These are phyloP conservation scores for Lagria hirta DNA, from an alignment of 2,888 invertebrate species.

Conservation along the genomic window DNA sequence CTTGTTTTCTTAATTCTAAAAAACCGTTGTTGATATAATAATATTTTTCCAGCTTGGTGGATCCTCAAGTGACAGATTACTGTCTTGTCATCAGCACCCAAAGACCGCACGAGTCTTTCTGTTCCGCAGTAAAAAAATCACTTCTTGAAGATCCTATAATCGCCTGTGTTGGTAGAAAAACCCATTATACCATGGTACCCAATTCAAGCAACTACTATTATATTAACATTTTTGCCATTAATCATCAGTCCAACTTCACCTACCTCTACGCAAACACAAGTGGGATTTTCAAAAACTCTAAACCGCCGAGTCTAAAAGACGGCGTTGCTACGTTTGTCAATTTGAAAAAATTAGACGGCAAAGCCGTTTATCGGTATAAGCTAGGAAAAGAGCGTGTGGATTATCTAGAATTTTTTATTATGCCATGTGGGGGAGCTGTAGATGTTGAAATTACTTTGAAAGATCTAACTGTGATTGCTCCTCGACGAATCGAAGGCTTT, in stretches of 20 bases:
- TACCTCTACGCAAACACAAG: slow-evolving; percentile 56
- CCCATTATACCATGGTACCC: slow-evolving; percentile 55
- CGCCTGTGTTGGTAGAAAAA: slow-evolving; percentile 56
- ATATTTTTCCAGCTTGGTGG: slow-evolving; percentile 52
- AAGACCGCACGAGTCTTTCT: slow-evolving; percentile 55
- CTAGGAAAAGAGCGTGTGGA: slow-evolving; percentile 43
- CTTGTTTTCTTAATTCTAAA: too few relatives aligned
- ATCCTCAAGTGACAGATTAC: slow-evolving; percentile 57
- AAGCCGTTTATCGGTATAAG: slow-evolving; percentile 60
- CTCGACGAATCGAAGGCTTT: slow-evolving; percentile 55
- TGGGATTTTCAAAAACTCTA: slow-evolving; percentile 48
- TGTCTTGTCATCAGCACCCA: slow-evolving; percentile 57
- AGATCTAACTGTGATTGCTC: slow-evolving; percentile 47
- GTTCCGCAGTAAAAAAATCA: slow-evolving; percentile 53
- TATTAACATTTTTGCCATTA: slow-evolving; percentile 59
- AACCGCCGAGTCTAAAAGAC: slow-evolving; percentile 54
- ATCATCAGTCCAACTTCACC: slow-evolving; percentile 56
- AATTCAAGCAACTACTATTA: slow-evolving; percentile 56
- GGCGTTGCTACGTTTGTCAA: slow-evolving; percentile 56
- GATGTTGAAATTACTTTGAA: slow-evolving; percentile 55
- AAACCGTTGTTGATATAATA: too few relatives aligned
- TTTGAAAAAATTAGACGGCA: slow-evolving; percentile 57
- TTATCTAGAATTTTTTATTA: slow-evolving; percentile 53
- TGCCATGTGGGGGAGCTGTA: slow-evolving; percentile 61
- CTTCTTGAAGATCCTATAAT: slow-evolving; percentile 37